Conservation (phyloP, 2,888 invertebrate genomes). For the Cantharis rufa region DNA sequence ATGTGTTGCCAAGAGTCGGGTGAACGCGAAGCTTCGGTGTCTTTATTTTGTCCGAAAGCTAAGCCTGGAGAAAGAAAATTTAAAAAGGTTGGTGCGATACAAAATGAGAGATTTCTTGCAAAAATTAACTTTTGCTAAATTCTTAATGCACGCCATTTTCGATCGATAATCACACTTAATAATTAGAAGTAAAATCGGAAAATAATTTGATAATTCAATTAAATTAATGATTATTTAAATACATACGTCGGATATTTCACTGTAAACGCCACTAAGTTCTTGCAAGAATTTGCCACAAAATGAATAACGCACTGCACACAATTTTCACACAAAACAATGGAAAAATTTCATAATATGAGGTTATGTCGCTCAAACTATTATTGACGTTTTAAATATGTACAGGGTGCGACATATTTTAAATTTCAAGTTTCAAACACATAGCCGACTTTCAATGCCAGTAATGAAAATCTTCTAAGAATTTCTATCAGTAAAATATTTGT, state of each 20-base stretch:
- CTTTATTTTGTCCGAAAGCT: conserved; percentile 87
- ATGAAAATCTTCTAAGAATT: no score
- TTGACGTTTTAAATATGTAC: not conserved
- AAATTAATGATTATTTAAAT: not conserved
- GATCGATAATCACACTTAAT: not conserved
- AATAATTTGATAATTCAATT: not conserved
- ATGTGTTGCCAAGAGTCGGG: conserved; percentile 96
- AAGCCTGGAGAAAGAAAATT: conserved; percentile 84
- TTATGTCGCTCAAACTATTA: not conserved
- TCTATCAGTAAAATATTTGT: no score
- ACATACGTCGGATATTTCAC: not conserved
- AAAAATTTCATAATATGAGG: not conserved
- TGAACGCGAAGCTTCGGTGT: conserved; percentile 86
- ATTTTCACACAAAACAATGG: not conserved
- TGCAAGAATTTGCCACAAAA: not conserved
- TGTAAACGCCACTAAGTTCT: not conserved
- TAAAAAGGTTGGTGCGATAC: conserved; percentile 66
- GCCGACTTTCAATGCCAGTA: no score
- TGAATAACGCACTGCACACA: not conserved
- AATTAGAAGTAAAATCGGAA: not conserved
- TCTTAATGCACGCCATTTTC: not conserved
- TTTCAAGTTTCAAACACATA: no score
- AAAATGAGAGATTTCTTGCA: not conserved
- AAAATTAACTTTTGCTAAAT: not conserved
- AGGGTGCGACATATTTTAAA: not conserved